Evolutionary conservation across 2,113 vertebrate genomes (phyloP), one percentile per base, ranked within the genome.

Genomic region (Nansenia antarctica): DNA sequence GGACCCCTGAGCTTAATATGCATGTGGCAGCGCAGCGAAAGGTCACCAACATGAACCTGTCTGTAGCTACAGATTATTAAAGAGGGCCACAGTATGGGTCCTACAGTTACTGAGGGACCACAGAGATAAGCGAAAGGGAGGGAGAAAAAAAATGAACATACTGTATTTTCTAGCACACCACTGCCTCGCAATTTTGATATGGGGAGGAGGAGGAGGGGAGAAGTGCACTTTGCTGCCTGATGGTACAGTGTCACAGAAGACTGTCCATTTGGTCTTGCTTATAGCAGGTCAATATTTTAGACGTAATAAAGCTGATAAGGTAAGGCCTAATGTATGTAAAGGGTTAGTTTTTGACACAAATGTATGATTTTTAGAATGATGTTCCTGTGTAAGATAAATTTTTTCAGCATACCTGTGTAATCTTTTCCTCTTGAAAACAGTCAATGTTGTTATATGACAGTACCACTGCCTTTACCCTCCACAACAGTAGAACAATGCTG

Each of bases 41-140:
- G 88, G 89, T 90, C 89, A 86, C 65, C 81, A 67, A 66, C 72
- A 78, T 81, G 81, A 79, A 84, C 90, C 55, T 62, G 78, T 82
- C 79, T 81, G 74, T 79, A 73, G 73, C 77, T 45, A 70, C 71
- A 74, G 64, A 88, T 86, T 80, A 85, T 72, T 78, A 73, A 79
- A 77, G 73, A 76, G 77, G 77, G 57, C 18, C 34, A 4, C 14
- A 29, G 35, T 4, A 45, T 45, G 1, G 65, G 67, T 57, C 53
- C 80, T 32, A 14, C 65, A 30, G 34, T 69, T 9, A 55, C 72
- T 15, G 27, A 57, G 67, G 34, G 59, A 57, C 55, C 64, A 9
- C 62, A 22, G 20, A 52, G 54, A 32, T n/a, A 45, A 69, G 45
- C 35, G 64, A 70, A n/a, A 65, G 57, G 57, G 45, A 45, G 49